A percentile compares a stretch with the other conserved stretches of the same genome.
These are phyloP conservation scores for Neocrepidodera transversa DNA, from an alignment of 2,888 invertebrate genomes.

Conservation along the genomic window DNA sequence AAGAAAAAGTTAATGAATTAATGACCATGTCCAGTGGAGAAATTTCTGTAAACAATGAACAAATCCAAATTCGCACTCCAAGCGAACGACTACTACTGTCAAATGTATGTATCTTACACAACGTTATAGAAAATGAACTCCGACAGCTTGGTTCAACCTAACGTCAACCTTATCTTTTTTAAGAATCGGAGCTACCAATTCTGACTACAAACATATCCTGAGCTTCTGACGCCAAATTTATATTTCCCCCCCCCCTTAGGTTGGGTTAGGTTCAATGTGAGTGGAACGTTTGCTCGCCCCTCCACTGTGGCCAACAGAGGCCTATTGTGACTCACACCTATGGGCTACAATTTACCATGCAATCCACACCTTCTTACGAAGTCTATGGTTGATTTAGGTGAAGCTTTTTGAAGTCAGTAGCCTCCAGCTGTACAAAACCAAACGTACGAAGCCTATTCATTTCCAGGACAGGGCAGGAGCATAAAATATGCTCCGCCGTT, in stretches of 20 bases:
- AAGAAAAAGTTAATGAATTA: constrained; percentile 4
- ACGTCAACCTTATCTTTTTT: background rate
- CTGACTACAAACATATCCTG: constrained; percentile 27
- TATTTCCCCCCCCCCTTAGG: constrained; percentile 33
- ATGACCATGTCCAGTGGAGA: background rate
- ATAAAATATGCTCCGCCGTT: too few species aligned
- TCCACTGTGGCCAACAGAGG: too few species aligned
- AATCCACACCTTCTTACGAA: too few species aligned
- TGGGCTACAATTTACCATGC: too few species aligned
- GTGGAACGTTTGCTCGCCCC: too few species aligned
- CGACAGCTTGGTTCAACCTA: background rate
- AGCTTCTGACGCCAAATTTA: constrained; percentile 37
- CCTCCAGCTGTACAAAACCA: too few species aligned
- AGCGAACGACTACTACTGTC: constrained; percentile 1
- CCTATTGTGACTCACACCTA: too few species aligned
- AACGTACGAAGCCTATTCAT: too few species aligned
- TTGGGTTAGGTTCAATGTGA: too few species aligned
- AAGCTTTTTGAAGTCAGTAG: too few species aligned
- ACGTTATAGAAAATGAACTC: constrained; percentile 4
- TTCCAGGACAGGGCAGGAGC: too few species aligned
- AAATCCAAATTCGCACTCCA: constrained; percentile 3
- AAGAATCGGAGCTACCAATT: constrained; percentile 2
- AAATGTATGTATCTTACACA: constrained; percentile 3
- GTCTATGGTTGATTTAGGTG: too few species aligned
- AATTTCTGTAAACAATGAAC: background rate